Evolutionary conservation across 2,888 invertebrate species (phyloP).

Genomic region (Pediacus dermestoides): DNA sequence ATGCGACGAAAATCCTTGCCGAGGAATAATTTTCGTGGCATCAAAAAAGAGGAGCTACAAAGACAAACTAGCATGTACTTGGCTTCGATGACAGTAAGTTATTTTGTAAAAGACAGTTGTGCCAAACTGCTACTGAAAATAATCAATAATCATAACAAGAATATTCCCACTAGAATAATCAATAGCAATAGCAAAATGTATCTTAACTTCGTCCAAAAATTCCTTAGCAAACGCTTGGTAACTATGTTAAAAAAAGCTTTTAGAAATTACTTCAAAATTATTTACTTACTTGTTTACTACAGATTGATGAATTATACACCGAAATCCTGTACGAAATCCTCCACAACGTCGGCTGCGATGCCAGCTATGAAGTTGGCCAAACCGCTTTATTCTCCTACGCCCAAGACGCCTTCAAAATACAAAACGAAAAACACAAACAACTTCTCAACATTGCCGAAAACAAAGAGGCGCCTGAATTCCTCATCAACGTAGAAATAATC

Average conservation of each 20-base stretch:
- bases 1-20: slow-evolving; percentile 51
- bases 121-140: slow-evolving; percentile 2
- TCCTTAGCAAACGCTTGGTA: too few relatives aligned
- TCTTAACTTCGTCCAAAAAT: too few relatives aligned
- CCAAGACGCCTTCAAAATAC: slow-evolving; percentile 77
- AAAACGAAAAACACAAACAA: slow-evolving; percentile 70
- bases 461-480: slow-evolving; percentile 79
- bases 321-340: slow-evolving; percentile 79
- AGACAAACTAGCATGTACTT: slow-evolving; percentile 70
- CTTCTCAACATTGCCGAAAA: slow-evolving; percentile 68
- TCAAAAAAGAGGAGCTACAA: slow-evolving; percentile 72
- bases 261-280: slow-evolving; percentile 4
- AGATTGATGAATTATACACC: slow-evolving; percentile 84
- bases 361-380: slow-evolving; percentile 66
- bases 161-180: too few relatives aligned
- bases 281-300: slow-evolving; percentile 29
- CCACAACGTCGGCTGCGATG: slow-evolving; percentile 80
- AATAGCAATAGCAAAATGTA: too few relatives aligned
- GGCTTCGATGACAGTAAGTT: slow-evolving; percentile 79
- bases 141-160: background rate
- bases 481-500: slow-evolving; percentile 80
- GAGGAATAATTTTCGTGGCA: slow-evolving; percentile 69
- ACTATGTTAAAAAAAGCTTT: background rate
- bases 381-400: slow-evolving; percentile 69
- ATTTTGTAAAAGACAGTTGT: slow-evolving; percentile 8